These are phyloP conservation scores for Venustaconcha ellipsiformis DNA, from an alignment of 1,140 invertebrate genomes.

Conservation along the genomic window DNA sequence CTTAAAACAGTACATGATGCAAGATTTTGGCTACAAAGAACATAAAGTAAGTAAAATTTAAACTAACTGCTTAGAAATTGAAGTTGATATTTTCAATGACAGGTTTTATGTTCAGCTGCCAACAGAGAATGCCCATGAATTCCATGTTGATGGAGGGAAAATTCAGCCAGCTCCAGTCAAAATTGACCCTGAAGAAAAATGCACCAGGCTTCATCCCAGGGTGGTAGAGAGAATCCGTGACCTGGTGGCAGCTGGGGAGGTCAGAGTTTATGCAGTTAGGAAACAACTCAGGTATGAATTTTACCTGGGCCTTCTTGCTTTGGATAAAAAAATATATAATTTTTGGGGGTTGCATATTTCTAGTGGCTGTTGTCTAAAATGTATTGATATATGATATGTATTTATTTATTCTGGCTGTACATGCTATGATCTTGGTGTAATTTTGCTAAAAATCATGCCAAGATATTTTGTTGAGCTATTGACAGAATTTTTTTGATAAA, in stretches of 20 bases:
- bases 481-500: no score
- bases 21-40: no score
- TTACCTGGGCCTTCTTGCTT: background rate
- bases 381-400: no score
- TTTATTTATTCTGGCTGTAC: no score
- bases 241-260: conserved; percentile 64
- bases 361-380: no score
- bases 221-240: conserved; percentile 65
- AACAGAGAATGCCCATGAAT: conserved; percentile 66
- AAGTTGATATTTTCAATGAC: background rate
- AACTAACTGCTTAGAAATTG: no score
- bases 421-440: no score
- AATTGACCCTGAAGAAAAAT: background rate
- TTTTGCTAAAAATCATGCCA: no score
- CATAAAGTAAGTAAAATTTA: no score
- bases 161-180: background rate
- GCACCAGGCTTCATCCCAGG: conserved; percentile 54
- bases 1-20: no score
- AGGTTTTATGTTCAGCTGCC: conserved; percentile 69
- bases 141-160: conserved; percentile 49
- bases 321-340: background rate
- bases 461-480: no score
- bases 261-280: conserved; percentile 60
- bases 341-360: background rate
- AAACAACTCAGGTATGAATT: conserved; percentile 60